Base-by-base conservation (phyloP, 2,113 vertebrate species). In the Hipposideros armiger region DNA sequence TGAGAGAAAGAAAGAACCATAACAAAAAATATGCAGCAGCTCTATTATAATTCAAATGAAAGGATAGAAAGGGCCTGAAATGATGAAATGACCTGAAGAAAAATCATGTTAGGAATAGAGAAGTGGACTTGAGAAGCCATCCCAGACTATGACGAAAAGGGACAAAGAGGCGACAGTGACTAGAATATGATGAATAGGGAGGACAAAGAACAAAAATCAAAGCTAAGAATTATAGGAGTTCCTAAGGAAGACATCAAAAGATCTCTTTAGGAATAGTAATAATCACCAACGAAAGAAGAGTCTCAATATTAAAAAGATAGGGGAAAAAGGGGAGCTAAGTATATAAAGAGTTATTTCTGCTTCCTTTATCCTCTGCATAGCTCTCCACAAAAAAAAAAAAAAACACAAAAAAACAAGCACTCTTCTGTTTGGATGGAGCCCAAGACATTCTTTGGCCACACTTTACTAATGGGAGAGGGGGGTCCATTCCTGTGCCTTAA, bases 11-110 rank as follows among this genome's bases (percentile, higher is more conserved):
- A 56, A 69, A 82, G 54, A 88, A 69, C 19, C 15, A 45, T 67
- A 81, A 88, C 24, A 10, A 74, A 81, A 64, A 28, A 58, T n/a
- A 40, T 13, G 1, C 64, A 7, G 13, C 40, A 2, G 2, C 13
- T 76, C 19, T 62, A 88, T 64, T 86, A 52, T 73, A 91, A 93
- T 73, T 94, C 60, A 93, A 36, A 81, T 56, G 10, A 74, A 32
- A 91, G 10, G 3, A 77, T 1, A 42, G 10, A 36, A 62, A 91
- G 26, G 24, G 7, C 30, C 24, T 13, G 4, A 82, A 54, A 66
- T 14, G n/a, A 26, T 13, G 3, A 82, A 54, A 66, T 14, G n/a
- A 20, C 70, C 60, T 36, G 54, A 66, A 73, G 40, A 80, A 80
- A 56, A 58, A 56, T 73, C n/a, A 50, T 50, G 15, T 72, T 73